Evolutionary conservation across 2,797 vertebrate genomes (phyloP).

Genomic region (Enteromius radiatus): DNA sequence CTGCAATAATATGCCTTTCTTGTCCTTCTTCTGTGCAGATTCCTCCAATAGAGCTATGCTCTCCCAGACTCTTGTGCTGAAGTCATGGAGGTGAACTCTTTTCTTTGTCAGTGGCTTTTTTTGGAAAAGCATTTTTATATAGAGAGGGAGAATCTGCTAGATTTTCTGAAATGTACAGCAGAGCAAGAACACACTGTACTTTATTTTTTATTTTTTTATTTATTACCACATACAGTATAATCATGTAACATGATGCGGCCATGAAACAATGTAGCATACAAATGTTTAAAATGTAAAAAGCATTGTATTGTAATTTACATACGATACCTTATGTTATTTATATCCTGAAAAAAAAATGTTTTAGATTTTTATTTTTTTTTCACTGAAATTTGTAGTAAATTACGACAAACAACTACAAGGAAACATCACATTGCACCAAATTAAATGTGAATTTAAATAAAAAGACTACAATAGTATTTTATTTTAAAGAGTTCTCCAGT

Average conservation of each 20-base stretch:
- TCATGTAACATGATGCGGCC: background rate
- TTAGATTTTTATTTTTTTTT: background rate
- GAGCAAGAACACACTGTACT: background rate
- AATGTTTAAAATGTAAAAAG: background rate
- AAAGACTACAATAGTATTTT: no score
- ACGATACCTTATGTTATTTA: background rate
- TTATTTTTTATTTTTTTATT: background rate
- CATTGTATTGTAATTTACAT: background rate
- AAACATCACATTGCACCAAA: background rate
- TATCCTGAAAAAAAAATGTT: background rate
- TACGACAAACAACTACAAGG: background rate
- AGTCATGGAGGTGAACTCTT: background rate
- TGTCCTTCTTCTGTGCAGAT: slow-evolving; percentile 48
- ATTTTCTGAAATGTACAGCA: background rate
- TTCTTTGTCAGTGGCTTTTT: background rate
- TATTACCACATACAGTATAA: background rate
- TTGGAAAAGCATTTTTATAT: background rate
- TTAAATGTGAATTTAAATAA: background rate
- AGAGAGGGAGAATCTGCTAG: background rate
- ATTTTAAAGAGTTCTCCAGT: no score
- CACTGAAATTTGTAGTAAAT: background rate
- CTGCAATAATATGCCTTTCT: slow-evolving; percentile 66
- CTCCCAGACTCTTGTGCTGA: background rate
- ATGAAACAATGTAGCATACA: background rate
- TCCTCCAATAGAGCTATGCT: background rate